A percentile compares a stretch with the other conserved stretches of the same genome.
Evolutionary conservation across 2,888 invertebrate species (phyloP).

Genomic region (Meta bourneti): DNA sequence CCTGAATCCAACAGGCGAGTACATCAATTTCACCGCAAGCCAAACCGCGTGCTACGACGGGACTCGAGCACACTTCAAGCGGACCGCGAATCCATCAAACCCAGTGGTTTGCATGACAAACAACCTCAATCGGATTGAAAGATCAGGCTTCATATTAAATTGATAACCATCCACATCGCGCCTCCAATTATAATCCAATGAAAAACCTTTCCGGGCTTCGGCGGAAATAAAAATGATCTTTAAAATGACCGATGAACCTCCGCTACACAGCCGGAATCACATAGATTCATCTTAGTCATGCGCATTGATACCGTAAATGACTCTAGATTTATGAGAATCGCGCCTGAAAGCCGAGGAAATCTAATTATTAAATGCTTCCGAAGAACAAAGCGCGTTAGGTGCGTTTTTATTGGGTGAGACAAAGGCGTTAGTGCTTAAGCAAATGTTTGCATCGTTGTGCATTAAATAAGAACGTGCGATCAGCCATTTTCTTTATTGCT

Average conservation of each 20-base stretch:
- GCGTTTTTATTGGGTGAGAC: constrained; percentile 42
- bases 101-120: constrained; percentile 48
- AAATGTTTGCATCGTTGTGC: constrained; percentile 26
- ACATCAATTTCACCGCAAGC: not conserved
- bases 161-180: constrained; percentile 54
- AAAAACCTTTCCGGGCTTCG: constrained; percentile 8
- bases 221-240: constrained; percentile 41
- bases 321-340: constrained; percentile 35
- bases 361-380: constrained; percentile 36
- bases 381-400: constrained; percentile 18
- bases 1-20: not conserved
- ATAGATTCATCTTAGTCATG: constrained; percentile 51
- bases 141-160: constrained; percentile 51
- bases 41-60: too few relatives aligned
- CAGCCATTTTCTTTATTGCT: constrained; percentile 6
- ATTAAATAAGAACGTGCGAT: constrained; percentile 24
- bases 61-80: not conserved
- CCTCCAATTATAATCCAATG: constrained; percentile 51
- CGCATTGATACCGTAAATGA: constrained; percentile 20
- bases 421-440: constrained; percentile 25
- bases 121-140: constrained; percentile 28
- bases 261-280: constrained; percentile 18
- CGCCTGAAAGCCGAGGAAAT: constrained; percentile 37
- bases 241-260: constrained; percentile 37
- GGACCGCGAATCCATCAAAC: constrained; percentile 55